Percentiles rank a stretch among this genome's conserved stretches.
Evolutionary conservation across 2,888 invertebrate species (phyloP).

Genomic region (Copidosoma aretas): DNA sequence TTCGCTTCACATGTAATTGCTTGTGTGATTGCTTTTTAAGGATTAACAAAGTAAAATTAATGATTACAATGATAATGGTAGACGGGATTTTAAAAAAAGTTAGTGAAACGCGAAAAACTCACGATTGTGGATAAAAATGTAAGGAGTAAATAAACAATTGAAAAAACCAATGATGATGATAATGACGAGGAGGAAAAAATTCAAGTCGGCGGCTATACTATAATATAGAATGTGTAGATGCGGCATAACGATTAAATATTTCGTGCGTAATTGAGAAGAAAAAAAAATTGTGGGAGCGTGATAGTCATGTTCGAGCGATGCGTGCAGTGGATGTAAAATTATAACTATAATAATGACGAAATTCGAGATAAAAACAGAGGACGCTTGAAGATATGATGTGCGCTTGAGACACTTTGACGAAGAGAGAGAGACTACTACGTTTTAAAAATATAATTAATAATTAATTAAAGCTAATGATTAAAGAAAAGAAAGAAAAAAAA

Average conservation of each 20-base stretch:
- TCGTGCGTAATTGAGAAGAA: not conserved
- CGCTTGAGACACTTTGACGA: constrained; percentile 23
- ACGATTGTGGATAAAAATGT: not conserved
- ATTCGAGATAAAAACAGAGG: too few species aligned
- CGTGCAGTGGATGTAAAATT: constrained; percentile 9
- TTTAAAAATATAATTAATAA: constrained; percentile 43
- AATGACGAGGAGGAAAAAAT: not conserved
- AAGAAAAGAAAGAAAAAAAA: constrained; percentile 31
- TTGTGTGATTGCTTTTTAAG: constrained; percentile 41
- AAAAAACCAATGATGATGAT: constrained; percentile 17
- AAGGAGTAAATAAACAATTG: constrained; percentile 2
- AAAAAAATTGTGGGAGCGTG: not conserved
- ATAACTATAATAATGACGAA: too few species aligned
- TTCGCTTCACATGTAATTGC: constrained; percentile 43
- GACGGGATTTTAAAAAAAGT: too few species aligned
- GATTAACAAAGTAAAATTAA: constrained; percentile 28
- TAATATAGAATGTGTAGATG: constrained; percentile 4
- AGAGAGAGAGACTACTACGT: constrained; percentile 47
- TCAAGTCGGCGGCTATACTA: not conserved
- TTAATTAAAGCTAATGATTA: constrained; percentile 31
- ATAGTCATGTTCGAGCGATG: constrained; percentile 37
- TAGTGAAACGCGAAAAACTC: constrained; percentile 30
- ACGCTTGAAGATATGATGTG: too few species aligned
- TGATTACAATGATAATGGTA: constrained; percentile 38
- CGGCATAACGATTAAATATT: not conserved